A percentile compares a stretch with the other conserved stretches of the same genome.
These are phyloP conservation scores for Anguilla japonica DNA, from an alignment of 2,113 vertebrate species.

Conservation along the genomic window DNA sequence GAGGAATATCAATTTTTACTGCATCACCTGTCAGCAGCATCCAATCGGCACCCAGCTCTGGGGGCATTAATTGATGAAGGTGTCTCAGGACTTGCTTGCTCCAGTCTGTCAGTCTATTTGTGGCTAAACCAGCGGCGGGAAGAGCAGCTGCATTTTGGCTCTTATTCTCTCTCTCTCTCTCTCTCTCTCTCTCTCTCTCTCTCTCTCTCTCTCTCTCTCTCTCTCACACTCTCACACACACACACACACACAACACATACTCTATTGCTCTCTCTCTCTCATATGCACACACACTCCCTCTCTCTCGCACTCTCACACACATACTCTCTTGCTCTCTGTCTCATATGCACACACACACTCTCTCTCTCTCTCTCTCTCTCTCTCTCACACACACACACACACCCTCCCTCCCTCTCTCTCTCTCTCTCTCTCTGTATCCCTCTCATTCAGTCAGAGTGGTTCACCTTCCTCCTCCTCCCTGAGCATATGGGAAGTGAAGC, in stretches of 20 bases:
- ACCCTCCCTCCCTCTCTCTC: slow-evolving; percentile 49
- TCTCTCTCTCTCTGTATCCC: slow-evolving; percentile 63
- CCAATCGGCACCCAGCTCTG: slow-evolving; percentile 95
- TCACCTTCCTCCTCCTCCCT: slow-evolving; percentile 75
- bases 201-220: slow-evolving; percentile 27
- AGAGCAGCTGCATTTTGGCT: slow-evolving; percentile 96
- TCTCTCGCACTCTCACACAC: slow-evolving; percentile 36
- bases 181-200: not conserved
- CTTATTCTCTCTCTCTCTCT: slow-evolving; percentile 61
- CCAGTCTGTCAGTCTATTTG: slow-evolving; percentile 99
- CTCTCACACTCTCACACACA: slow-evolving; percentile 26
- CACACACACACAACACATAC: no score
- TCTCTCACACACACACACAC: slow-evolving; percentile 50
- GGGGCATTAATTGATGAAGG: slow-evolving; percentile 99
- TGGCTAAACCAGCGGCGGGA: slow-evolving; percentile 94
- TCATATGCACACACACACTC: not conserved
- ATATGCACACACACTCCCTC: not conserved
- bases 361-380: slow-evolving; percentile 23
- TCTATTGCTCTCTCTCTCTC: not conserved
- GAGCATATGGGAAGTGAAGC: slow-evolving; percentile 75
- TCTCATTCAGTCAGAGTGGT: slow-evolving; percentile 70
- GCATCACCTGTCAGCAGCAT: slow-evolving; percentile 99
- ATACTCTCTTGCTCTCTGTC: not conserved
- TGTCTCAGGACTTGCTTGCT: slow-evolving; percentile 97
- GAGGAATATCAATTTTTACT: slow-evolving; percentile 99